These are phyloP conservation scores for Cataglyphis rosenhaueri DNA, from an alignment of 2,888 invertebrate genomes.

Conservation along the genomic window DNA sequence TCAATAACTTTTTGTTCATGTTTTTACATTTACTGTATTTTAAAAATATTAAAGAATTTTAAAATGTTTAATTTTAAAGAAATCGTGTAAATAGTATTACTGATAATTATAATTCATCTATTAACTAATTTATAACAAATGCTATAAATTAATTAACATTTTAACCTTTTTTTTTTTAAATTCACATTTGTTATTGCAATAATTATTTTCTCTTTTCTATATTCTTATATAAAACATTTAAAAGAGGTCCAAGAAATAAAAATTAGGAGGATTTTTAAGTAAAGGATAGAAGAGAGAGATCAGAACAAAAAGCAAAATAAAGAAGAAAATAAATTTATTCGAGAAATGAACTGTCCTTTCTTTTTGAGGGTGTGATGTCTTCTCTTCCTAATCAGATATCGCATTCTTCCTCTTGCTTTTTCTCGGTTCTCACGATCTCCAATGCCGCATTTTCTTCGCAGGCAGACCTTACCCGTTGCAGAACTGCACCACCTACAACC, in stretches of 20 bases:
- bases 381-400: background rate
- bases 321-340: background rate
- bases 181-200: background rate
- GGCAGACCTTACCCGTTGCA: slow-evolving; percentile 95
- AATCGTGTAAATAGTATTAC: background rate
- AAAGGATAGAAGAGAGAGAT: background rate
- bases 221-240: background rate
- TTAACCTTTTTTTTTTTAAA: background rate
- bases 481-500: slow-evolving; percentile 95
- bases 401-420: background rate
- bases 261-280: background rate
- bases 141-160: background rate
- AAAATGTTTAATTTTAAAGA: background rate
- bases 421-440: slow-evolving; percentile 19
- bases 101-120: background rate
- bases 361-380: slow-evolving; percentile 16
- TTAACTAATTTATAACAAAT: background rate
- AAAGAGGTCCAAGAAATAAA: background rate
- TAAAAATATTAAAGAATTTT: background rate
- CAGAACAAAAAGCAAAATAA: background rate
- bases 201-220: background rate
- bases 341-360: slow-evolving; percentile 29
- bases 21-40: background rate
- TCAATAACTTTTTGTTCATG: background rate
- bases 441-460: slow-evolving; percentile 83